A percentile compares a stretch with the other conserved stretches of the same genome.
Conservation (phyloP, 2,888 invertebrate species). For the Epinotia demarniana region DNA sequence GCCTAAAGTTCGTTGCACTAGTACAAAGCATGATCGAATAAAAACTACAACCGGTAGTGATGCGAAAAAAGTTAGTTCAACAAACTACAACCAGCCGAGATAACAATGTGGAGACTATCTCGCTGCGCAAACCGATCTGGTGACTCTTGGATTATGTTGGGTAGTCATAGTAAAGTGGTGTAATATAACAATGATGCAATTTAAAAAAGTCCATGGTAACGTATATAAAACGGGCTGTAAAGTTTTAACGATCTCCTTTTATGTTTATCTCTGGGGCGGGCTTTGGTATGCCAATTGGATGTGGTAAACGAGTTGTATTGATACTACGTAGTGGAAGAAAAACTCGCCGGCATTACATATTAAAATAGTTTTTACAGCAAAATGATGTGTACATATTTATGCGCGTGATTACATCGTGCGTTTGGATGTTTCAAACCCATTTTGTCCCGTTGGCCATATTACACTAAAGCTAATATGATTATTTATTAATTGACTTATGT, state of each 20-base stretch:
- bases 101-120: neutral
- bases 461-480: no score
- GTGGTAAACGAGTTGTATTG: neutral
- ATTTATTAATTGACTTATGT: no score
- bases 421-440: no score
- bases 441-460: no score
- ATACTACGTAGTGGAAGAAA: neutral
- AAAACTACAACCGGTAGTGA: constrained; percentile 65
- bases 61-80: constrained; percentile 73
- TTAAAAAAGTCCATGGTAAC: constrained; percentile 46
- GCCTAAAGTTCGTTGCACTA: constrained; percentile 59
- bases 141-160: constrained; percentile 12
- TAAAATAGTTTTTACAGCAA: no score
- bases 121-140: neutral
- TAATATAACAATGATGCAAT: constrained; percentile 58
- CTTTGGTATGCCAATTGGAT: constrained; percentile 37
- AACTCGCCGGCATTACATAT: no score
- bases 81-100: constrained; percentile 59
- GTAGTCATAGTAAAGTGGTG: constrained; percentile 32
- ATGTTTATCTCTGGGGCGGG: constrained; percentile 45
- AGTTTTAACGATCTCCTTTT: constrained; percentile 44
- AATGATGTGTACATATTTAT: no score
- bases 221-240: constrained; percentile 48
- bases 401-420: no score
- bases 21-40: constrained; percentile 57